Percentiles rank a stretch among this genome's conserved stretches.
Evolutionary conservation across 2,113 vertebrate species (phyloP).

Genomic region (Lampris megalopsis): DNA sequence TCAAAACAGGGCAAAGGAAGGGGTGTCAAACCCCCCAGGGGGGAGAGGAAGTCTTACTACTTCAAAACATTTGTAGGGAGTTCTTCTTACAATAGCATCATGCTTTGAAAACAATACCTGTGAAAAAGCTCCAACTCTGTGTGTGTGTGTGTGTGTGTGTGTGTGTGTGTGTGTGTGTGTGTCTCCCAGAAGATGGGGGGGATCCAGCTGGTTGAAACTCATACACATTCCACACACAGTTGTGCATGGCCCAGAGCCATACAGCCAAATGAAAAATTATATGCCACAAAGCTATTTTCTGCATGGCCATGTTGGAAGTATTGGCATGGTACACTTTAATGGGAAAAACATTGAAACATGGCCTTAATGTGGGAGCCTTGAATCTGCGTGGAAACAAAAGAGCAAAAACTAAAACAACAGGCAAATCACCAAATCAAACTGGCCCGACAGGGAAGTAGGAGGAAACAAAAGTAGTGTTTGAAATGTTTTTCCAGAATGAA

Average conservation of each 20-base stretch:
- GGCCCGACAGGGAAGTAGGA: constrained; percentile 7
- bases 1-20: too few relatives aligned
- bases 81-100: not conserved
- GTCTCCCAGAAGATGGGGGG: not conserved
- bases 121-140: not conserved
- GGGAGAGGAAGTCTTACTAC: too few relatives aligned
- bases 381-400: constrained; percentile 18
- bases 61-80: not conserved
- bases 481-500: constrained; percentile 29
- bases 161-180: not conserved
- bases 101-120: not conserved
- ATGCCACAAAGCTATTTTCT: constrained; percentile 11
- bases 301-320: not conserved
- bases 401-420: constrained; percentile 8
- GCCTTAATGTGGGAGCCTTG: constrained; percentile 13
- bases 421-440: constrained; percentile 30
- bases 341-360: not conserved
- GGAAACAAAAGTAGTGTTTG: constrained; percentile 21
- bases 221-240: not conserved
- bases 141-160: constrained; percentile 5
- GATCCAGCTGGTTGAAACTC: not conserved
- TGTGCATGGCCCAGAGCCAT: not conserved
- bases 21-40: too few relatives aligned
- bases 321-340: constrained; percentile 7
- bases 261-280: constrained; percentile 7